Evolutionary conservation across 2,888 invertebrate genomes (phyloP).

Genomic region (Andrena hattorfiana): DNA sequence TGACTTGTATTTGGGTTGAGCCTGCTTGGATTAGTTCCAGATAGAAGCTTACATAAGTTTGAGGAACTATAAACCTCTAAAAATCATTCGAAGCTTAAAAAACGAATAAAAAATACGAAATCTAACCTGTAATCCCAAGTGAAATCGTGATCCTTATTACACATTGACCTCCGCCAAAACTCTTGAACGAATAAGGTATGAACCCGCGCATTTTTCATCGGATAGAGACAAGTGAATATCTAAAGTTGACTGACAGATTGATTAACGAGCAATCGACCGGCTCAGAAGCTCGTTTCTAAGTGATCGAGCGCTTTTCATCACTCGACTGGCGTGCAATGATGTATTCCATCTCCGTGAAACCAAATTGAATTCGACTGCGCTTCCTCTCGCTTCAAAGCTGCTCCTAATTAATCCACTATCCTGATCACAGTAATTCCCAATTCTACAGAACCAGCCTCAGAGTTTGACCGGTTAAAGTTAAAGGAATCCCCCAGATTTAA

Average conservation of each 20-base stretch:
- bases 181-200: background rate
- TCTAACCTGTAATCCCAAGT: background rate
- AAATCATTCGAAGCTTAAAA: background rate
- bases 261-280: slow-evolving; percentile 45
- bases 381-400: background rate
- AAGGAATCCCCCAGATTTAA: background rate
- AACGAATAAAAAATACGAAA: background rate
- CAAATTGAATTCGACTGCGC: background rate
- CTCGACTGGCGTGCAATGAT: slow-evolving; percentile 8
- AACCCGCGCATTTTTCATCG: slow-evolving; percentile 25
- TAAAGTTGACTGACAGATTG: slow-evolving; percentile 28
- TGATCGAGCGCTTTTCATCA: slow-evolving; percentile 33
- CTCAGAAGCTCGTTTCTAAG: slow-evolving; percentile 19
- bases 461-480: too few relatives aligned
- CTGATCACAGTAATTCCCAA: background rate
- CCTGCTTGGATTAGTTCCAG: background rate
- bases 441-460: background rate
- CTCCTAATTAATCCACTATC: background rate
- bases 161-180: background rate
- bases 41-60: background rate
- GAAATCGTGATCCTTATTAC: background rate
- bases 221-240: slow-evolving; percentile 25
- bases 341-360: slow-evolving; percentile 17
- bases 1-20: background rate
- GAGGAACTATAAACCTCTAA: background rate